Base-by-base conservation (phyloP, 1,140 invertebrate species). In the Meloidogyne floridensis region DNA sequence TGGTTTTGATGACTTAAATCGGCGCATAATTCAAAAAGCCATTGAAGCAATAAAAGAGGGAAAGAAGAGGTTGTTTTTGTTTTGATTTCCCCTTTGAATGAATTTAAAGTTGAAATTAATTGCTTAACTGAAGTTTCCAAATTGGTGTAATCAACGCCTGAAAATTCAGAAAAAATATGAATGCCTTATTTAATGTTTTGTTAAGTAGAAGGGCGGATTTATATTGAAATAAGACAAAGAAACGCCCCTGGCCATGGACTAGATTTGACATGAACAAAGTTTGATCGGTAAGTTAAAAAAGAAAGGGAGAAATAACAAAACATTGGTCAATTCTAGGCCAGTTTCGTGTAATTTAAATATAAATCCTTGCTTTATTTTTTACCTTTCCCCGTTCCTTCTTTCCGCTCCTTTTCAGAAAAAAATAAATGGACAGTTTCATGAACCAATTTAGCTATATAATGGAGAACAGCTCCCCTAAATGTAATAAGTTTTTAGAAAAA, bases 391-490 rank as follows among this genome's bases (percentile, higher is more conserved):
- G 20, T 74, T 20, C 18, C 59, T 42, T 79, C 77, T 51, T 79
- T 79, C n/a, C 77, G 20, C 7, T 79, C 77, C 18, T 79, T 72
- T 43, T 79, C 77, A 8, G 15, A 71, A 54, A 79, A 79, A 18
- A 13, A 32, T n/a, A 79, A 20, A 79, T 79, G 77, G 2, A 79
- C 77, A n/a, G n/a, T 79, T 8, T 79, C 77, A 72, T 79, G 77
- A 9, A 79, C 72, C 6, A 79, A 43, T 13, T 79, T 79, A 0
- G 77, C 69, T 32, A 79, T 72, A 72, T 47, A 79, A 18, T 79
- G 72, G 10, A 79, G 20, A 7, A 71, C 77, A 69, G 77, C 77
- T n/a, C 18, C 43, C 18, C 77, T 79, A 32, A 43, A 54, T 5
- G 0, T 13, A 15, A 15, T 0, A 65, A 65, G 47, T 6, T 47